phyloP scores from a whole-genome alignment of 2,888 invertebrate genomes.

The Monopis laevigella region DNA sequence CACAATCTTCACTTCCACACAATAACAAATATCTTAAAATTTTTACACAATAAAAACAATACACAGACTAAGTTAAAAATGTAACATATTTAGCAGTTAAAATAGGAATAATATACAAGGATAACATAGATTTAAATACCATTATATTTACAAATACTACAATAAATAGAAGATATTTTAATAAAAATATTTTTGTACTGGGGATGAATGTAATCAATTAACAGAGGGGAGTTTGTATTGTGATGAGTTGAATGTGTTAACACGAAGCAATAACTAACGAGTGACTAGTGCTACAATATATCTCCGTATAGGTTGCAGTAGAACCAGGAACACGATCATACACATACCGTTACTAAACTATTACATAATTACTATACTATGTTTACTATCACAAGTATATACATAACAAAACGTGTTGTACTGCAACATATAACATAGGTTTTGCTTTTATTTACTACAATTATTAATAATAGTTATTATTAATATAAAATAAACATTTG shows the following conservation, averaged over 20 bases:
- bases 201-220: neutral
- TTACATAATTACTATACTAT: too few relatives aligned
- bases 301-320: too few relatives aligned
- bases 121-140: neutral
- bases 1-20: slow-evolving; percentile 60
- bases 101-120: slow-evolving; percentile 7
- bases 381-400: too few relatives aligned
- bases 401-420: too few relatives aligned
- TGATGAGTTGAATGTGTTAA: too few relatives aligned
- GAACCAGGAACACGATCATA: too few relatives aligned
- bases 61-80: slow-evolving; percentile 50
- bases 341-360: too few relatives aligned
- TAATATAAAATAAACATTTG: too few relatives aligned
- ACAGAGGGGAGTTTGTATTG: too few relatives aligned
- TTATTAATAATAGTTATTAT: too few relatives aligned
- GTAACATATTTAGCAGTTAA: slow-evolving; percentile 34
- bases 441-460: too few relatives aligned
- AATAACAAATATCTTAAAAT: slow-evolving; percentile 59
- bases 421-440: too few relatives aligned
- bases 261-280: slow-evolving; percentile 8
- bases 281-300: slow-evolving; percentile 13
- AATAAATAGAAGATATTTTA: neutral
- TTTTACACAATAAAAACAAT: slow-evolving; percentile 52
- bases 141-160: slow-evolving; percentile 1
- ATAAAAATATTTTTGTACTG: slow-evolving; percentile 5